These are phyloP conservation scores for Dryomyza anilis DNA, from an alignment of 2,888 invertebrate species.

Conservation along the genomic window DNA sequence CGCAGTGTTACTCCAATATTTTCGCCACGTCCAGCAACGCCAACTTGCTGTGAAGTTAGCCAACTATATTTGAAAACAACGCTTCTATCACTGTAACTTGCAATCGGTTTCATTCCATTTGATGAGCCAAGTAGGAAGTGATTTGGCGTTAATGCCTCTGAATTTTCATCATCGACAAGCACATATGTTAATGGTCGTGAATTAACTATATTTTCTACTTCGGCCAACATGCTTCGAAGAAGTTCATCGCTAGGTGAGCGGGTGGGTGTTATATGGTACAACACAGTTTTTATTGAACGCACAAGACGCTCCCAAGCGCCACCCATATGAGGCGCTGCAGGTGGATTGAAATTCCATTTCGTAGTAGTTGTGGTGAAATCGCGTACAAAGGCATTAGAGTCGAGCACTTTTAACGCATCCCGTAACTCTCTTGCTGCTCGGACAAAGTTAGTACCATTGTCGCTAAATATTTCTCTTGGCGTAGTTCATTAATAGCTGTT, in stretches of 20 bases:
- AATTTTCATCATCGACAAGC: constrained; percentile 24
- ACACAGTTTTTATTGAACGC: constrained; percentile 19
- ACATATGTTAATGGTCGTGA: constrained; percentile 13
- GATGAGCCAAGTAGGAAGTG: no score
- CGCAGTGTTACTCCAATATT: background rate
- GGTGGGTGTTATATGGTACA: background rate
- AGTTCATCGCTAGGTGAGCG: constrained; percentile 1
- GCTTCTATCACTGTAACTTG: constrained; percentile 24
- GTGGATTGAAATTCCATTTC: constrained; percentile 24
- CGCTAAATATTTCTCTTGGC: constrained; percentile 3
- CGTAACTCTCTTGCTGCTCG: constrained; percentile 19
- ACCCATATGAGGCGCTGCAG: no score
- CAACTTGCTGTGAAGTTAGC: constrained; percentile 13
- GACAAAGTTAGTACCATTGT: constrained; percentile 24
- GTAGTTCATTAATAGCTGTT: constrained; percentile 16
- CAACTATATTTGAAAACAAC: constrained; percentile 16
- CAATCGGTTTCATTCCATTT: constrained; percentile 32
- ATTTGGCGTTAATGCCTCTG: no score
- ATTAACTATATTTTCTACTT: constrained; percentile 36
- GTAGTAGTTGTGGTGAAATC: constrained; percentile 10
- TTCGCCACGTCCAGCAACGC: background rate
- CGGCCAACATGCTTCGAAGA: constrained; percentile 2
- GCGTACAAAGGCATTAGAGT: constrained; percentile 6
- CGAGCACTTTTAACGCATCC: background rate
- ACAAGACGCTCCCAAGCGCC: no score